Conservation (phyloP, 2,113 vertebrate species). For the Seriola quinqueradiata region DNA sequence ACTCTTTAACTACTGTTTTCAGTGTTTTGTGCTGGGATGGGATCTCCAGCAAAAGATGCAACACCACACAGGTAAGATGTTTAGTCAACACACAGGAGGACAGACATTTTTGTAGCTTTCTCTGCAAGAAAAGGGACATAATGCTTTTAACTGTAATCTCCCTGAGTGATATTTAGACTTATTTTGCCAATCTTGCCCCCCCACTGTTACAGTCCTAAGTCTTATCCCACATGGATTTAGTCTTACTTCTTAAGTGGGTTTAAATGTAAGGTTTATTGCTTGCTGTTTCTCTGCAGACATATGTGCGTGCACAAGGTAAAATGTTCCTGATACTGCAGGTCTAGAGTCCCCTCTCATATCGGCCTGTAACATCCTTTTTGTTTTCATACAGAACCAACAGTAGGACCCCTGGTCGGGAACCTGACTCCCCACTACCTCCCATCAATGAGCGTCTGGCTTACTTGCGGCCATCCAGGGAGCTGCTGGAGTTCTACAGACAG, state of each 20-base stretch:
- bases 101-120: background rate
- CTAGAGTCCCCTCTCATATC: background rate
- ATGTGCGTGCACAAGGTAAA: background rate
- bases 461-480: constrained; percentile 90
- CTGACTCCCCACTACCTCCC: constrained; percentile 87
- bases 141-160: constrained; percentile 32
- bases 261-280: background rate
- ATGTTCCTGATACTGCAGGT: background rate
- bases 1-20: background rate
- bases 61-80: constrained; percentile 62
- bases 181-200: constrained; percentile 5
- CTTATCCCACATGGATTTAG: constrained; percentile 6
- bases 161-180: background rate
- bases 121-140: background rate
- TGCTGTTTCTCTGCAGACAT: background rate
- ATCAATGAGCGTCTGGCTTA: constrained; percentile 87
- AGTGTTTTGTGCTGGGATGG: constrained; percentile 59
- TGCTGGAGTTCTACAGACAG: constrained; percentile 93
- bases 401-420: constrained; percentile 57
- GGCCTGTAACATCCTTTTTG: background rate
- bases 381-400: constrained; percentile 34
- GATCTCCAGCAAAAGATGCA: constrained; percentile 66
- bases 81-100: fast-evolving
- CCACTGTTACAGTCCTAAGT: constrained; percentile 8
- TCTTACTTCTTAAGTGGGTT: constrained; percentile 5